Conservation (phyloP, 1,140 invertebrate genomes). For the Orussus abietinus region DNA sequence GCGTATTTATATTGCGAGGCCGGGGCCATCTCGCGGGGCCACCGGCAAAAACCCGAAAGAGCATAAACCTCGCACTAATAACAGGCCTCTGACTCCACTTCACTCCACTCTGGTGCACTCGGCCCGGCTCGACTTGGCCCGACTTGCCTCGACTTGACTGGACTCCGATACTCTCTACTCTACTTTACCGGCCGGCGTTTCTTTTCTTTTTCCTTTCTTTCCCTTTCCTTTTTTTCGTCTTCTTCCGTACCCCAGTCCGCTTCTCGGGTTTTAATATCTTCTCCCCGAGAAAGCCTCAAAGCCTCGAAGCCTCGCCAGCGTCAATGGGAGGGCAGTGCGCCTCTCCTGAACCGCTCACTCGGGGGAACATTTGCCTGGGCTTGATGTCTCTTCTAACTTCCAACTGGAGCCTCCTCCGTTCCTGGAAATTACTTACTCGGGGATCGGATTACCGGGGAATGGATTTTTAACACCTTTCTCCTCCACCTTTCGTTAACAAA, state of each 20-base stretch:
- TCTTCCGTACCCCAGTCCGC: slow-evolving; percentile 13
- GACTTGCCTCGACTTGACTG: slow-evolving; percentile 20
- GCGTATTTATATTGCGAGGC: slow-evolving; percentile 53
- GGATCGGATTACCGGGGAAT: too few species aligned
- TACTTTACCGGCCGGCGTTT: slow-evolving; percentile 9
- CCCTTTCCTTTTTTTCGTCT: slow-evolving; percentile 10
- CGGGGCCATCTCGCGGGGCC: slow-evolving; percentile 39
- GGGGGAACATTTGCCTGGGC: too few species aligned
- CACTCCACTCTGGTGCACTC: slow-evolving; percentile 40
- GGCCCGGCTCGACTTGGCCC: slow-evolving; percentile 16
- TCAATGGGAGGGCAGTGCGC: slow-evolving; percentile 20
- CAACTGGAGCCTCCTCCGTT: too few species aligned
- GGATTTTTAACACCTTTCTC: too few species aligned
- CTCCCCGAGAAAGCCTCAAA: slow-evolving; percentile 16
- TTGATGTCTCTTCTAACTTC: too few species aligned
- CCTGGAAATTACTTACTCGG: too few species aligned
- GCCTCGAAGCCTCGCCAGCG: too few species aligned
- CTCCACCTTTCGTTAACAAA: too few species aligned
- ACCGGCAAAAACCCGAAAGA: slow-evolving; percentile 41
- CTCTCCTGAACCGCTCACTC: slow-evolving; percentile 9
- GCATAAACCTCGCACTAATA: slow-evolving; percentile 53
- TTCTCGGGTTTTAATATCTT: slow-evolving; percentile 18
- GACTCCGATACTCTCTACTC: slow-evolving; percentile 14
- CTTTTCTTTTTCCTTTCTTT: slow-evolving; percentile 19
- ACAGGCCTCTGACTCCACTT: slow-evolving; percentile 46